Conservation (phyloP, 2,113 vertebrate genomes). For the Myotis davidii region DNA sequence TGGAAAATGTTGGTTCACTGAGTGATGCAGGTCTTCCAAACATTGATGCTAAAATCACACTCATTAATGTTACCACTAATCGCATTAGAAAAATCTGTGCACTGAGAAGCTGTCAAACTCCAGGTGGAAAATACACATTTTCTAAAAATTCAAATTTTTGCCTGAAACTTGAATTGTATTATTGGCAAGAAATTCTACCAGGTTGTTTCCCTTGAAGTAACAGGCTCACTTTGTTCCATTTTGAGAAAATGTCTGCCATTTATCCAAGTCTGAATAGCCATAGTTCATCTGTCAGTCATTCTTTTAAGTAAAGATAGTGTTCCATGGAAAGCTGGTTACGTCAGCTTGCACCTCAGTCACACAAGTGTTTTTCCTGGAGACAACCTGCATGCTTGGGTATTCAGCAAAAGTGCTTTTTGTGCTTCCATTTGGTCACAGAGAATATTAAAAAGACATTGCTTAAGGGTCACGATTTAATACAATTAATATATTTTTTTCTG, state of each 20-base stretch:
- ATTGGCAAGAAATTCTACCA: background rate
- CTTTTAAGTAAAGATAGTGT: conserved; percentile 65
- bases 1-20: conserved; percentile 3
- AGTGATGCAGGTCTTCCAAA: background rate
- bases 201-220: conserved; percentile 37
- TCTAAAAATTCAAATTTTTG: conserved; percentile 56
- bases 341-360: conserved; percentile 58
- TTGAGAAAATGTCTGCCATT: conserved; percentile 67
- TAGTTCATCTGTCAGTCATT: conserved; percentile 71
- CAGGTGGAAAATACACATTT: background rate
- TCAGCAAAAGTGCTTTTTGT: conserved; percentile 37
- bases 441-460: conserved; percentile 65
- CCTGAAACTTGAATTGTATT: conserved; percentile 51
- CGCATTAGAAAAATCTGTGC: conserved; percentile 6
- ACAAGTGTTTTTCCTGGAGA: conserved; percentile 57
- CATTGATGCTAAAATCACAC: background rate
- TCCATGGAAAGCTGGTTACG: conserved; percentile 42
- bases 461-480: conserved; percentile 60
- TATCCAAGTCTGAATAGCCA: conserved; percentile 67
- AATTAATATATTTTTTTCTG: conserved; percentile 47
- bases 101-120: background rate
- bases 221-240: conserved; percentile 45
- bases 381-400: background rate
- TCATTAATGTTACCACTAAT: background rate
- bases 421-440: conserved; percentile 26